Evolutionary conservation across 2,888 invertebrate species (phyloP).

Genomic region (Gnatocerus cornutus): DNA sequence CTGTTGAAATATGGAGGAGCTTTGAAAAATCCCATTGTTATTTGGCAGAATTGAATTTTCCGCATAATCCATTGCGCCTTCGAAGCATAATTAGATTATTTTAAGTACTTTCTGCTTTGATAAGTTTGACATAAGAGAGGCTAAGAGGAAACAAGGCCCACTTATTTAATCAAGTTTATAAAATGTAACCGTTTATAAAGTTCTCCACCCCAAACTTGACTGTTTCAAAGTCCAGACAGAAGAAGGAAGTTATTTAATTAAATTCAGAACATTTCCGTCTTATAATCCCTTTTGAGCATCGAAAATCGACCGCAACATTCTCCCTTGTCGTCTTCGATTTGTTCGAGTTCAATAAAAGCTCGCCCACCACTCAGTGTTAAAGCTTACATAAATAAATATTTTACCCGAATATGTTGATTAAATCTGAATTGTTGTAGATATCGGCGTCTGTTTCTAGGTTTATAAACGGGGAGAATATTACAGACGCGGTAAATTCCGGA

Average conservation of each 20-base stretch:
- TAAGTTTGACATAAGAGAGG: constrained; percentile 55
- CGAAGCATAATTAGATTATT: constrained; percentile 54
- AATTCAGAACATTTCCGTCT: constrained; percentile 52
- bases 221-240: constrained; percentile 50
- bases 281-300: constrained; percentile 49
- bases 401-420: constrained; percentile 43
- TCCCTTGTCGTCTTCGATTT: constrained; percentile 47
- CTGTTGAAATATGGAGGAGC: constrained; percentile 4
- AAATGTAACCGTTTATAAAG: constrained; percentile 57
- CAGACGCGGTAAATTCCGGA: constrained; percentile 25
- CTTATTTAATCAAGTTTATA: constrained; percentile 57
- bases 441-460: constrained; percentile 17
- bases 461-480: constrained; percentile 29
- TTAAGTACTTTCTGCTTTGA: constrained; percentile 58
- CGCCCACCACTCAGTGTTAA: constrained; percentile 13
- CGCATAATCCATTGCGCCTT: constrained; percentile 51
- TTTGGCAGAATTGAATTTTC: constrained; percentile 50
- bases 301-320: constrained; percentile 51
- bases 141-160: constrained; percentile 54
- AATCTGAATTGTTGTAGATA: constrained; percentile 42
- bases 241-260: constrained; percentile 59
- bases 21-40: constrained; percentile 31
- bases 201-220: constrained; percentile 44
- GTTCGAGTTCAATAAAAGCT: constrained; percentile 37
- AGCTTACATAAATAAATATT: constrained; percentile 40